Evolutionary conservation across 2,797 vertebrate genomes (phyloP).

Genomic region (Knipowitschia caucasica): DNA sequence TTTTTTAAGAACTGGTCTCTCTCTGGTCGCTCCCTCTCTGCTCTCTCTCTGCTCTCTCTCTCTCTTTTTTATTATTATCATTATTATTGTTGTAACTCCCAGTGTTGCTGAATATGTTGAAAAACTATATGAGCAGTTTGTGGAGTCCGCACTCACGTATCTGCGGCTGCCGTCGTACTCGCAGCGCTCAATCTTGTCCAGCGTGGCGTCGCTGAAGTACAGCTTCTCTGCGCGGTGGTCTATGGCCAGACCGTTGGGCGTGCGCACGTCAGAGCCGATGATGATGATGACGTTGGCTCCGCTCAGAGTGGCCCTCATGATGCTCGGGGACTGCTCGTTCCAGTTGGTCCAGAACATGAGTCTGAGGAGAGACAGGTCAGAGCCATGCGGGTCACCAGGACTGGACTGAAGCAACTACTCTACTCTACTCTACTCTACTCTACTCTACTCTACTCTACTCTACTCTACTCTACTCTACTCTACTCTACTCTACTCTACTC

Average conservation of each 20-base stretch:
- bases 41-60: too few relatives aligned
- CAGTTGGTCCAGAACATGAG: slow-evolving; percentile 99
- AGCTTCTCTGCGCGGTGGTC: slow-evolving; percentile 96
- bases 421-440: too few relatives aligned
- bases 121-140: too few relatives aligned
- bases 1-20: too few relatives aligned
- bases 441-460: too few relatives aligned
- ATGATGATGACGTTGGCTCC: slow-evolving; percentile 91
- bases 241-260: slow-evolving; percentile 93
- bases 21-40: too few relatives aligned
- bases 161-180: slow-evolving; percentile 92
- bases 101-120: too few relatives aligned
- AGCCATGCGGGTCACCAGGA: background rate
- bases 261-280: slow-evolving; percentile 91
- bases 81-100: too few relatives aligned
- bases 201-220: slow-evolving; percentile 94
- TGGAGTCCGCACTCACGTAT: slow-evolving; percentile 83
- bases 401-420: background rate
- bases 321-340: slow-evolving; percentile 97
- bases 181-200: slow-evolving; percentile 97
- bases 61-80: too few relatives aligned
- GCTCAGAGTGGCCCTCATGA: slow-evolving; percentile 89
- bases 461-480: too few relatives aligned
- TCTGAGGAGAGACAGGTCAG: slow-evolving; percentile 66
- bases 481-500: too few relatives aligned